These are phyloP conservation scores for Platyscapa corneri DNA, from an alignment of 1,140 invertebrate genomes.

Conservation along the genomic window DNA sequence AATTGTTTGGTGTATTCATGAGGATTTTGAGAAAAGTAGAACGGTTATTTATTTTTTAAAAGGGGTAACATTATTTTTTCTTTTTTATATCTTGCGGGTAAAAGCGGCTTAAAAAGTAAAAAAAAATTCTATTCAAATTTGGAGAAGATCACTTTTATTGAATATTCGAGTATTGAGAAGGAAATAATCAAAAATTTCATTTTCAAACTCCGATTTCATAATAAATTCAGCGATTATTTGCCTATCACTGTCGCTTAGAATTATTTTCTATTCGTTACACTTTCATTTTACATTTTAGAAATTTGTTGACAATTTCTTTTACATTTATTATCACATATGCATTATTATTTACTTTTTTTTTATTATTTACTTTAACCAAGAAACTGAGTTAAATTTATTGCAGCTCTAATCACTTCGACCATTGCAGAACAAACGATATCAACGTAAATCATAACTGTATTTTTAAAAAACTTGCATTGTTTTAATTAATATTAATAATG, in stretches of 20 bases:
- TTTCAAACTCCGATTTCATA: not conserved
- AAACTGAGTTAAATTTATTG: too few species aligned
- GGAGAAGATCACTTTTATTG: not conserved
- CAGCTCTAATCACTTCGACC: too few species aligned
- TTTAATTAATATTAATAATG: too few species aligned
- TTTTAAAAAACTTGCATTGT: too few species aligned
- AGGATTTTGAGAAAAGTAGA: slow-evolving; percentile 11
- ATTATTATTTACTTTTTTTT: too few species aligned
- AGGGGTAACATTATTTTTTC: not conserved
- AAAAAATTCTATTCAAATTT: not conserved
- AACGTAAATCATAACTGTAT: too few species aligned
- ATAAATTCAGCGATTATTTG: not conserved
- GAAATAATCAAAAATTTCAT: not conserved
- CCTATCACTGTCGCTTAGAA: not conserved
- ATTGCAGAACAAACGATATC: too few species aligned
- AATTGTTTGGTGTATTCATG: not conserved
- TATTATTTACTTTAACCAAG: too few species aligned
- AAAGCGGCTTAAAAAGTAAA: not conserved
- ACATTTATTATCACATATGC: too few species aligned
- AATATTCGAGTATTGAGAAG: not conserved
- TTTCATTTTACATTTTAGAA: too few species aligned
- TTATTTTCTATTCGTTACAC: not conserved
- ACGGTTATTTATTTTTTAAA: slow-evolving; percentile 13
- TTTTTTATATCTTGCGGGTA: not conserved
- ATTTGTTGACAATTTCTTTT: too few species aligned